Conservation (phyloP, 2,888 invertebrate genomes). For the Orchesella flavescens region DNA sequence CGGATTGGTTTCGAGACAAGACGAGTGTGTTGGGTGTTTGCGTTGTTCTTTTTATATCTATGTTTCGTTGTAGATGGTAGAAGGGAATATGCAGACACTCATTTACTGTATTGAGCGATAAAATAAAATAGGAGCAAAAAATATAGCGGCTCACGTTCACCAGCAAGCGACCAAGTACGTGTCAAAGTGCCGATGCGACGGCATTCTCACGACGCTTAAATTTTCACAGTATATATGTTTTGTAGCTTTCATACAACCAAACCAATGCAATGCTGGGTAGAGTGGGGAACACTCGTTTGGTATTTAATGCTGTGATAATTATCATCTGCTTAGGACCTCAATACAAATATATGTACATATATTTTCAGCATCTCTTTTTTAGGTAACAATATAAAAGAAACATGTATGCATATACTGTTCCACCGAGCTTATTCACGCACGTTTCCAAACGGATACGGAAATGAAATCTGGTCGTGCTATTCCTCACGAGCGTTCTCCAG, state of each 20-base stretch:
- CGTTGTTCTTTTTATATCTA: no score
- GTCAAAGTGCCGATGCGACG: constrained; percentile 31
- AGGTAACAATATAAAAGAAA: no score
- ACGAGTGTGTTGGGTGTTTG: no score
- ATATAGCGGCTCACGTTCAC: constrained; percentile 2
- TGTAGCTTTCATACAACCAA: not conserved
- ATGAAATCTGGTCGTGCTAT: constrained; percentile 53
- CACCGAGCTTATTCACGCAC: not conserved
- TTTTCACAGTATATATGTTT: not conserved
- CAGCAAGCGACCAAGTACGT: constrained; percentile 36
- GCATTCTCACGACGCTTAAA: constrained; percentile 29
- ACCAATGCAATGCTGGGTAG: no score
- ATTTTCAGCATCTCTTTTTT: no score
- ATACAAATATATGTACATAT: no score
- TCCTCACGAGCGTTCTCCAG: constrained; percentile 27
- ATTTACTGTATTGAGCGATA: not conserved
- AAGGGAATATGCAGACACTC: no score
- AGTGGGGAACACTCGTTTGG: not conserved
- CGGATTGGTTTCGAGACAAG: no score
- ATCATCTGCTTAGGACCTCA: not conserved
- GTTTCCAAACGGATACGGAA: constrained; percentile 42
- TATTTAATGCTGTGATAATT: constrained; percentile 3
- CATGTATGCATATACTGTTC: no score
- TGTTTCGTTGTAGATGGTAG: no score
- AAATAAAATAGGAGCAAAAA: constrained; percentile 3